phyloP scores from a whole-genome alignment of 2,113 vertebrate species.

The Protobothrops flavoviridis region DNA sequence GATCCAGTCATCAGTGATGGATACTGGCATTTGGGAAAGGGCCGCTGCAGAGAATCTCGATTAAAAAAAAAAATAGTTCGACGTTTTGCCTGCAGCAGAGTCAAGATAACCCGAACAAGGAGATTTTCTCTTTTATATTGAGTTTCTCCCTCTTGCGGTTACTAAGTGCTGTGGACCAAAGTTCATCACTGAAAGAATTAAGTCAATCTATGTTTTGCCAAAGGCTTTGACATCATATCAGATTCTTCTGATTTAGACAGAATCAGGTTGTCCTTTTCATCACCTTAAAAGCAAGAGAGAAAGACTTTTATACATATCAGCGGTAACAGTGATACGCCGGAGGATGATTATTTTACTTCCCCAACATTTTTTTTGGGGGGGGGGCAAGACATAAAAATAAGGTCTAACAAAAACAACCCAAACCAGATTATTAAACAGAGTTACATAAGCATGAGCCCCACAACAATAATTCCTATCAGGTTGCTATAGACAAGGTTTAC shows the following conservation, averaged over 20 bases:
- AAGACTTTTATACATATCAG: constrained; percentile 56
- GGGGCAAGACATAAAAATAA: constrained; percentile 60
- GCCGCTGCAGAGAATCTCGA: constrained; percentile 86
- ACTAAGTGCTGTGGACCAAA: constrained; percentile 76
- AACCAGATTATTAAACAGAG: constrained; percentile 37
- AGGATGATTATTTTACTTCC: background rate
- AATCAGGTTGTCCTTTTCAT: constrained; percentile 69
- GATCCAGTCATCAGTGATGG: constrained; percentile 98
- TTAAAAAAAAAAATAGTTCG: constrained; percentile 78
- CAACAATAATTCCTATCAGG: constrained; percentile 6
- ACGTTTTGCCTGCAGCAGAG: constrained; percentile 80
- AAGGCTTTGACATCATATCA: constrained; percentile 74
- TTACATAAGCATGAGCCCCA: constrained; percentile 30
- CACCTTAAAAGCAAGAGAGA: constrained; percentile 61
- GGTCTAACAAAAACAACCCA: constrained; percentile 56
- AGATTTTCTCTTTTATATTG: constrained; percentile 75
- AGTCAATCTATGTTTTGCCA: constrained; percentile 79
- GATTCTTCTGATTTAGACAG: constrained; percentile 70
- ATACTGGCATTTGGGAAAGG: constrained; percentile 90
- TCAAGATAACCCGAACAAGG: constrained; percentile 74
- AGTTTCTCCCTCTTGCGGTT: constrained; percentile 76
- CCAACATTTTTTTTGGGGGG: background rate
- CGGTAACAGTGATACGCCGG: constrained; percentile 31
- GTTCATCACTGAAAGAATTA: constrained; percentile 82
- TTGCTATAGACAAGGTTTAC: background rate